Base-by-base conservation (phyloP, 2,113 vertebrate species). In the Physeter macrocephalus region DNA sequence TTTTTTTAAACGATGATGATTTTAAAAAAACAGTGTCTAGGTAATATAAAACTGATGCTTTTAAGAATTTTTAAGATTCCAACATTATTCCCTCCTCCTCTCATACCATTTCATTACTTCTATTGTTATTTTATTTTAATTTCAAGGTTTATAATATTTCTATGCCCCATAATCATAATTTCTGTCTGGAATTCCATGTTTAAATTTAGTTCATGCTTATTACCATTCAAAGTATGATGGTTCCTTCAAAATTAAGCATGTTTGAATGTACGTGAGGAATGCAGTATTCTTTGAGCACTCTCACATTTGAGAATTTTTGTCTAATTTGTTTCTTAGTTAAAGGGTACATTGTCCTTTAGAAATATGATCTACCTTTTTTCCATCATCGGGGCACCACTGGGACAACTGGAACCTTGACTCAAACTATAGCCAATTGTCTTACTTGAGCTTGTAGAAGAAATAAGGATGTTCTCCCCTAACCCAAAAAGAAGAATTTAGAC, bases 321-420 rank as follows among this genome's bases (percentile, higher is more conserved):
- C 18, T 62, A 41, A 34, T 31, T 77, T 17, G 6, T 17, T 36
- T 90, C n/a, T 49, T 46, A 52, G 9, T 90, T 64, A 90, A 77
- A 77, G 34, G 31, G 1, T 21, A 29, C 49, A 36, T n/a, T 64
- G 57, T 71, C 6, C 14, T 86, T 77, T 3, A 82, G 6, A 81
- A 93, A 72, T 43, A 52, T 9, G 3, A 3, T 8, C 3, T 29
- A 6, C 8, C 1, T 61, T 21, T 15, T 93, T 52, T 49, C 2
- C n/a, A 31, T n/a, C 11, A 15, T 7, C 8, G 0, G 34, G 27
- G 1, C 12, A 6, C 3, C 25, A 39, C 7, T 39, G 8, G 20
- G 27, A 54, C 27, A 86, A 57, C 34, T 20, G 4, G 39, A 36
- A 90, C 6, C 21, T 31, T 54, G 8, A n/a, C 39, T 66, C 23